Conservation (phyloP, 1,140 invertebrate species). For the Nymphalis io region DNA sequence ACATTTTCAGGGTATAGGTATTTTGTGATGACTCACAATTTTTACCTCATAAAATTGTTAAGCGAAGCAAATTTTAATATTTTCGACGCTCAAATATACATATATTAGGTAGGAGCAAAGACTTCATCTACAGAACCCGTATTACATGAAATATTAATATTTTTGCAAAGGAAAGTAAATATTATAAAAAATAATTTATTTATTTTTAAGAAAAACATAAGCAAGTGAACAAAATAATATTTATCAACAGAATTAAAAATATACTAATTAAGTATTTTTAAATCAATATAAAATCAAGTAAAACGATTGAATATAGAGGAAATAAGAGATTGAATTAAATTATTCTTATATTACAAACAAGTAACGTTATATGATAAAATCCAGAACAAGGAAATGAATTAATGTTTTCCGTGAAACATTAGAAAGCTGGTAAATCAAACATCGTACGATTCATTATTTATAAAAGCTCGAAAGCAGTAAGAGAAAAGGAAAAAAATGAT, state of each 20-base stretch:
- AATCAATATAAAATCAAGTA: no score
- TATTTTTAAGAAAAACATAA: no score
- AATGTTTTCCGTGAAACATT: background rate
- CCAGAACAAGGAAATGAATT: background rate
- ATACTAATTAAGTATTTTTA: no score
- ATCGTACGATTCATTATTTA: background rate
- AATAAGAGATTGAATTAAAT: no score
- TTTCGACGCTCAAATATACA: conserved; percentile 1
- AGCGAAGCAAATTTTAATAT: conserved; percentile 22
- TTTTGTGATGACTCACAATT: conserved; percentile 40
- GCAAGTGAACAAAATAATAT: no score
- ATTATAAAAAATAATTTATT: background rate
- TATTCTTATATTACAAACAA: no score
- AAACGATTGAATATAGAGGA: no score
- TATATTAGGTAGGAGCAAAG: background rate
- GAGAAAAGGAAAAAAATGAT: background rate
- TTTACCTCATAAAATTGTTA: conserved; percentile 41
- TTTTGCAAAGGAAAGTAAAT: background rate
- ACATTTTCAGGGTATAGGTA: conserved; percentile 42
- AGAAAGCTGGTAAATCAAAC: background rate
- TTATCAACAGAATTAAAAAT: no score
- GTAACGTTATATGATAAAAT: no score
- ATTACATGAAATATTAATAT: no score
- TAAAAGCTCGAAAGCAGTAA: background rate
- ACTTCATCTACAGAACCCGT: conserved; percentile 5